phyloP scores from a whole-genome alignment of 1,140 invertebrate species.

The Rhagoletis zephyria region DNA sequence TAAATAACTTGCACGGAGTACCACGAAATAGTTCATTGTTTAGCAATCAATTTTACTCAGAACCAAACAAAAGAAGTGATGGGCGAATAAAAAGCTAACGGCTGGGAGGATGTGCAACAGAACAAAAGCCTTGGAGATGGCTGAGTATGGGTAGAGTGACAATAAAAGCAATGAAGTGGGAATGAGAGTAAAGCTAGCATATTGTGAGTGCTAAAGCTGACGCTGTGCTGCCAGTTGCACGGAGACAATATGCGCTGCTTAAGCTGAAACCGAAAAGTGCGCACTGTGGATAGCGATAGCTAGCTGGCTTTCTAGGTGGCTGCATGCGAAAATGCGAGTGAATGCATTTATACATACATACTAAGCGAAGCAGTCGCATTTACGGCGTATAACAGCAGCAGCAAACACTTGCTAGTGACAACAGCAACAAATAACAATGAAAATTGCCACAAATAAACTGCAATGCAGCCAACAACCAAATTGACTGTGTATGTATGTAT shows the following conservation, averaged over 20 bases:
- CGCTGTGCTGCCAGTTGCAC: background rate
- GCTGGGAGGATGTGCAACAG: background rate
- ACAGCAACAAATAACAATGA: slow-evolving; percentile 5
- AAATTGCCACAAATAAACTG: slow-evolving; percentile 50
- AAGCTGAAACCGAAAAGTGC: slow-evolving; percentile 5
- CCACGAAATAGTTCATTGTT: slow-evolving; percentile 54
- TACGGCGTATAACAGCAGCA: background rate
- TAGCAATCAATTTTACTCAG: slow-evolving; percentile 53
- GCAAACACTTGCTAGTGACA: background rate
- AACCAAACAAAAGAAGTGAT: slow-evolving; percentile 23
- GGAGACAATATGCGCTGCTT: background rate
- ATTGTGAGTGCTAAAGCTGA: background rate
- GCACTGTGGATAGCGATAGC: background rate
- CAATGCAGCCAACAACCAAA: background rate
- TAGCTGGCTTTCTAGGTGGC: too few species aligned
- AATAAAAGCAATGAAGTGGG: background rate
- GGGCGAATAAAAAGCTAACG: background rate
- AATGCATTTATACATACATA: background rate
- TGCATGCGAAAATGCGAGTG: background rate
- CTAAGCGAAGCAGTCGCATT: background rate
- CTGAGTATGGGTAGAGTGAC: background rate
- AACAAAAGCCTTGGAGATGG: background rate
- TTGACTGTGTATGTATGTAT: background rate
- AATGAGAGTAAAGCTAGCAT: background rate
- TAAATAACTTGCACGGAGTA: background rate